These are phyloP conservation scores for Euplexia lucipara DNA, from an alignment of 2,888 invertebrate genomes.

Conservation along the genomic window DNA sequence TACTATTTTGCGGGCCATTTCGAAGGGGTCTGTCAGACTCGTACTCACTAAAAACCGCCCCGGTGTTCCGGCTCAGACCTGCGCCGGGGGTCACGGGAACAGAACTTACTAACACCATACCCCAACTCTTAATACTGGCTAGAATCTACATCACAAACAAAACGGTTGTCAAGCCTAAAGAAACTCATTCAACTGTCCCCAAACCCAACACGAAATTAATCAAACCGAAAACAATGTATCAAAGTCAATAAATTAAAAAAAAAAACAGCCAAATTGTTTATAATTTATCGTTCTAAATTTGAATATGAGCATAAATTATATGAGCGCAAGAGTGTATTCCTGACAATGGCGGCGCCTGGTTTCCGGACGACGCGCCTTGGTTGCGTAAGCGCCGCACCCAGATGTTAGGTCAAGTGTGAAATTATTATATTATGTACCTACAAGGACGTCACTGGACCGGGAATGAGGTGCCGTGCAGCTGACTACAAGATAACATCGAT, in stretches of 20 bases:
- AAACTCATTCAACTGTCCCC: background rate
- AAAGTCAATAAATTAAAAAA: constrained; percentile 35
- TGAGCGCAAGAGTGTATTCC: constrained; percentile 49
- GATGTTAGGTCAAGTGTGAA: constrained; percentile 59
- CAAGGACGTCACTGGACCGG: constrained; percentile 57
- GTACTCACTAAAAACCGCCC: no score
- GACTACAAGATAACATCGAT: constrained; percentile 21
- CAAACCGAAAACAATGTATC: constrained; percentile 20
- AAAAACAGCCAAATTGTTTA: constrained; percentile 39
- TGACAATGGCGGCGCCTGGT: constrained; percentile 64
- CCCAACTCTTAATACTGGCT: background rate
- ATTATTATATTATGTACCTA: constrained; percentile 50
- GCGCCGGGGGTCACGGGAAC: no score
- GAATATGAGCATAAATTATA: constrained; percentile 53
- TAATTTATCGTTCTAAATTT: constrained; percentile 42
- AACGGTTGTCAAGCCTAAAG: background rate
- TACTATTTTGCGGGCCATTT: no score
- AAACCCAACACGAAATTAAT: constrained; percentile 12
- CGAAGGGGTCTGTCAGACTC: no score
- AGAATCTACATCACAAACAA: background rate
- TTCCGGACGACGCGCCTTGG: constrained; percentile 69
- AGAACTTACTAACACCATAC: no score
- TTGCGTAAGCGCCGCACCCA: constrained; percentile 61
- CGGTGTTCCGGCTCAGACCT: no score
- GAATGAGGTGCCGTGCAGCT: constrained; percentile 40